These are phyloP conservation scores for Trachelus tabidus DNA, from an alignment of 2,888 invertebrate genomes.

Conservation along the genomic window DNA sequence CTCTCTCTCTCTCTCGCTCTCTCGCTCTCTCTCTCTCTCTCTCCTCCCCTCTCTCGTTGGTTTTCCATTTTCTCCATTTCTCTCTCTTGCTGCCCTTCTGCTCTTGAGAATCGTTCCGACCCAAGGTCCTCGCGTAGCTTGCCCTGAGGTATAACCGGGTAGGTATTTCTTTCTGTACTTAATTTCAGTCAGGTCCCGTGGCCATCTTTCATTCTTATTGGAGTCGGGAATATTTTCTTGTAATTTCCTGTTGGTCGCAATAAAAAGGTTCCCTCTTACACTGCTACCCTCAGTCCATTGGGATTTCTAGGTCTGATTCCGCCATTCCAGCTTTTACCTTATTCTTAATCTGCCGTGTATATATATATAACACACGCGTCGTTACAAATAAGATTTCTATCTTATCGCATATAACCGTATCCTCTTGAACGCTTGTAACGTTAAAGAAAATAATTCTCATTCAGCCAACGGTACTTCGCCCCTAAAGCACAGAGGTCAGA, in stretches of 20 bases:
- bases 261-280: slow-evolving; percentile 12
- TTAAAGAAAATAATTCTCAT: neutral
- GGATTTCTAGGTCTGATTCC: slow-evolving; percentile 21
- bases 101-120: slow-evolving; percentile 17
- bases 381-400: neutral
- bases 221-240: slow-evolving; percentile 37
- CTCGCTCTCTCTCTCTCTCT: no score
- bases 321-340: neutral
- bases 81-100: slow-evolving; percentile 22
- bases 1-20: no score
- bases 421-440: neutral
- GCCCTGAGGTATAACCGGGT: slow-evolving; percentile 22
- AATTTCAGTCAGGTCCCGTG: slow-evolving; percentile 35
- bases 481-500: slow-evolving; percentile 1
- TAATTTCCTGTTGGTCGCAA: slow-evolving; percentile 27
- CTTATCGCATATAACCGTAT: neutral
- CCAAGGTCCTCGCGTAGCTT: slow-evolving; percentile 18
- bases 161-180: slow-evolving; percentile 32
- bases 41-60: slow-evolving; percentile 27
- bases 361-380: neutral
- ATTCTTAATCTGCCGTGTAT: neutral
- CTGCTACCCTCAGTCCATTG: slow-evolving; percentile 31
- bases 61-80: slow-evolving; percentile 26
- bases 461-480: neutral
- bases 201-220: slow-evolving; percentile 45